Evolutionary conservation across 2,888 invertebrate genomes (phyloP), one percentile per base, ranked within the genome.

Genomic region (Octonoba sinensis): DNA sequence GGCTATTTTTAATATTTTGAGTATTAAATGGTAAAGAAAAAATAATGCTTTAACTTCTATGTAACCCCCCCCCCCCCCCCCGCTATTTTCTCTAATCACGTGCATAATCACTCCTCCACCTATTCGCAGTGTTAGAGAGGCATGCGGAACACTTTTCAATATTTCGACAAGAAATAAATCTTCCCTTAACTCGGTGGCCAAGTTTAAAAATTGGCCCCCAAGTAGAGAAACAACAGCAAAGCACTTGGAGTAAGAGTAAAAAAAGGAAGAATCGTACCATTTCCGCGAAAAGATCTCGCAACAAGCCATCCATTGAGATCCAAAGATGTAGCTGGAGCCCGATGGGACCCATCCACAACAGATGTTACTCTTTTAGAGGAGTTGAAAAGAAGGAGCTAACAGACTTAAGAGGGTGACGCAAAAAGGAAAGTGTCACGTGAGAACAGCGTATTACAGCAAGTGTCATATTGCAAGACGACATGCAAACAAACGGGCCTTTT

Each of bases 391-490:
- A 65, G 57, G 62, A 71, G 36, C 46, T 22, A 60, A 62, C 64
- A 54, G 47, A 66, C 49, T 71, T 64, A 16, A 18, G 47, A 77
- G 49, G 22, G 44, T 20, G 51, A 22, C 44, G 66, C 22, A 47
- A 77, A 72, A 44, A 20, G 60, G 54, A 77, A 62, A 27, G 6
- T 71, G 60, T 79, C 78, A 78, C 78, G 78, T 78, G 78, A 71
- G 71, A 65, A 65, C 18, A 51, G 54, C 27, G 24, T 54, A 67
- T 67, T 24, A 47, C 56, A 54, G 66, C 47, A 60, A 74, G 74
- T 81, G 74, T 81, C 81, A 74, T 74, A 81, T 81, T 73, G 69
- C 54, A 36, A 51, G 74, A 62, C 46, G 74, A 74, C 62, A 81
- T 81, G 67, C 62, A 81, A 74, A 74, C 69, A 81, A 74, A 70